phyloP scores from a whole-genome alignment of 2,888 invertebrate genomes.

The Drosophila stalkeri region DNA sequence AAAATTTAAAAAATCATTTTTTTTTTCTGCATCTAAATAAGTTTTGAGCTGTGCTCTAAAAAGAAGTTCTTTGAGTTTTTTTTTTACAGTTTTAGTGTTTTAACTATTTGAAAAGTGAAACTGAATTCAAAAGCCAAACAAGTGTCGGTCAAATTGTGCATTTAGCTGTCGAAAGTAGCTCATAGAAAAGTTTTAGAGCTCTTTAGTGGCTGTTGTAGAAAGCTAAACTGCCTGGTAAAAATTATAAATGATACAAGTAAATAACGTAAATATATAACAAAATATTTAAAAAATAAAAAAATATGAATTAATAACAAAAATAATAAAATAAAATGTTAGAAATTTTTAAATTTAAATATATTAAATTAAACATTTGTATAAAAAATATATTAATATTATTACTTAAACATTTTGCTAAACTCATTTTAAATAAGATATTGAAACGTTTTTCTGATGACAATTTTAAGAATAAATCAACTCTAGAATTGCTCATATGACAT shows the following conservation, averaged over 20 bases:
- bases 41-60: constrained; percentile 17
- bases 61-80: constrained; percentile 28
- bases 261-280: too few relatives aligned
- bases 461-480: too few relatives aligned
- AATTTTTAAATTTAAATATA: too few relatives aligned
- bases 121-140: constrained; percentile 20
- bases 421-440: too few relatives aligned
- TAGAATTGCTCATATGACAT: too few relatives aligned
- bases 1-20: constrained; percentile 17
- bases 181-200: constrained; percentile 8
- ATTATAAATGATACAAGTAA: neutral
- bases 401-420: too few relatives aligned
- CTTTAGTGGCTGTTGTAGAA: constrained; percentile 7
- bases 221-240: neutral
- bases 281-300: too few relatives aligned
- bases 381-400: too few relatives aligned
- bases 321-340: too few relatives aligned
- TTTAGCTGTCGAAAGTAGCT: constrained; percentile 29
- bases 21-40: neutral
- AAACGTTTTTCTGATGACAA: too few relatives aligned
- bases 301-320: too few relatives aligned
- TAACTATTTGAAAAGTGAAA: constrained; percentile 25
- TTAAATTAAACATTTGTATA: too few relatives aligned
- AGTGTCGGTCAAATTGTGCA: constrained; percentile 55
- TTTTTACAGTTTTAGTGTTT: constrained; percentile 13